Conservation (phyloP, 2,888 invertebrate genomes). For the Oithona nana region DNA sequence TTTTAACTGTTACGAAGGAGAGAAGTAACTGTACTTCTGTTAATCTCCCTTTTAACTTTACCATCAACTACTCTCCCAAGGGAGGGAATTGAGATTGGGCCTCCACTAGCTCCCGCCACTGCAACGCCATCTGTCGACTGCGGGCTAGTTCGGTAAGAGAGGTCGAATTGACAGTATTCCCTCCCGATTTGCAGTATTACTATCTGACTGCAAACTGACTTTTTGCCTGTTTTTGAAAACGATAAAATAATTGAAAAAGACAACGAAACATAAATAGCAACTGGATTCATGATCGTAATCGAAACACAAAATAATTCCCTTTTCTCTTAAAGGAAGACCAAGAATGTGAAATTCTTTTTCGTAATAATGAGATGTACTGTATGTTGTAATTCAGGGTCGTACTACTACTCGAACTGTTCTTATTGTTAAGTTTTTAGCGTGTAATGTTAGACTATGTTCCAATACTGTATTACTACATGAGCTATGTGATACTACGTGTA, state of each 20-base stretch:
- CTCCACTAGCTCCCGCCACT: background rate
- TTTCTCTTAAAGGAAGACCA: no score
- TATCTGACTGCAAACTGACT: no score
- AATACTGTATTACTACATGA: background rate
- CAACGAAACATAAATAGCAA: background rate
- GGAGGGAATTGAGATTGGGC: background rate
- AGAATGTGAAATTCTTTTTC: no score
- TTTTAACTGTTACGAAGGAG: no score
- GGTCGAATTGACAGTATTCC: background rate
- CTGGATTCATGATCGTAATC: conserved; percentile 3
- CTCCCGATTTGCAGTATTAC: no score
- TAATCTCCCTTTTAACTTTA: no score
- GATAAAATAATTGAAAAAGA: background rate
- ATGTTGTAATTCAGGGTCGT: background rate
- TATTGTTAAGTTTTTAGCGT: conserved; percentile 7
- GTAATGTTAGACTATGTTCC: background rate
- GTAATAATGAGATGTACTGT: background rate
- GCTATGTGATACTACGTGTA: conserved; percentile 9
- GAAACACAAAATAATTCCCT: background rate
- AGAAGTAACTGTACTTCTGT: no score
- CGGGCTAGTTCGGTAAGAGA: background rate
- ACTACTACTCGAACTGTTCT: background rate
- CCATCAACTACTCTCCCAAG: no score
- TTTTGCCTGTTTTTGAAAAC: no score
- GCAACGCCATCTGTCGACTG: background rate